Evolutionary conservation across 1,140 invertebrate species (phyloP).

Genomic region (Drosophila malerkotliana): DNA sequence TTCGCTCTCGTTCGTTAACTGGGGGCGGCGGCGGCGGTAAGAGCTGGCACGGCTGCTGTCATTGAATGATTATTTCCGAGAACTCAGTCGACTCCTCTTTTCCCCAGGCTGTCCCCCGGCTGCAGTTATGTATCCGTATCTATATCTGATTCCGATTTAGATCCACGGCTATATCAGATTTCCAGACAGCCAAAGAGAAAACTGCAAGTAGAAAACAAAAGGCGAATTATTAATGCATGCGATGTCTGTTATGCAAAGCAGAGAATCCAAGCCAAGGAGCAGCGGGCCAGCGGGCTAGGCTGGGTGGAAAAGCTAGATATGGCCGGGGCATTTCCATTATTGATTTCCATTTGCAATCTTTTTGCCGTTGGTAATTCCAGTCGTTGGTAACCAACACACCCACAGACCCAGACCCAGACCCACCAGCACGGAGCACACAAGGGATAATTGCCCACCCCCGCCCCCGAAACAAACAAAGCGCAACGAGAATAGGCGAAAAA

Average conservation of each 20-base stretch:
- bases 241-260: conserved; percentile 44
- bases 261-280: conserved; percentile 23
- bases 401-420: background rate
- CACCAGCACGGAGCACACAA: conserved; percentile 20
- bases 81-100: background rate
- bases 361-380: conserved; percentile 45
- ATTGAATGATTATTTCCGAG: conserved; percentile 60
- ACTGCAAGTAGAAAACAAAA: conserved; percentile 32
- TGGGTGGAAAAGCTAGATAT: conserved; percentile 30
- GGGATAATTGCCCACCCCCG: conserved; percentile 39
- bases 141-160: conserved; percentile 3
- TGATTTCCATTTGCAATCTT: conserved; percentile 67
- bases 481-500: background rate
- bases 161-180: conserved; percentile 47
- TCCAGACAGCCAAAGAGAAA: conserved; percentile 31
- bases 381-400: conserved; percentile 7
- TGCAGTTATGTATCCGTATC: background rate
- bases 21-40: conserved; percentile 16
- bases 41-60: conserved; percentile 53
- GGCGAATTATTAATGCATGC: conserved; percentile 39
- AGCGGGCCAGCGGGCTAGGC: background rate
- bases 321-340: conserved; percentile 57
- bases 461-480: conserved; percentile 30
- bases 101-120: background rate
- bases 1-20: conserved; percentile 52